Conservation (phyloP, 2,797 vertebrate species). For the Lepus townsendii region DNA sequence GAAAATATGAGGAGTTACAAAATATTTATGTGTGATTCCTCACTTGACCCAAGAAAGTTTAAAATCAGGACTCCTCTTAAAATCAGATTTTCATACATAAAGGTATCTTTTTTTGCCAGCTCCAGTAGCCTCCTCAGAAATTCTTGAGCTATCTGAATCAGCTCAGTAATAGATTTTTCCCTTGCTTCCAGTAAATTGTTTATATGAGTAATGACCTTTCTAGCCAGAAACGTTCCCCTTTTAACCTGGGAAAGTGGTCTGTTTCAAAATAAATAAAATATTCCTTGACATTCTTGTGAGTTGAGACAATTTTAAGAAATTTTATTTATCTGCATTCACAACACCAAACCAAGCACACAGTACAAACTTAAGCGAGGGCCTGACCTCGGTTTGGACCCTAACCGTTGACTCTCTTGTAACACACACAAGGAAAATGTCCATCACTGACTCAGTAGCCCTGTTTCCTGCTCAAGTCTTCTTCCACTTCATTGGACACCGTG, state of each 20-base stretch:
- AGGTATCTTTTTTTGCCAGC: not conserved
- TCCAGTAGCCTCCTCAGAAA: conserved; percentile 15
- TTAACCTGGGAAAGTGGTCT: not conserved
- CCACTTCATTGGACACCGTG: not conserved
- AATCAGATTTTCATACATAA: conserved; percentile 36
- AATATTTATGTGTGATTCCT: not conserved
- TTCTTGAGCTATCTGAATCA: not conserved
- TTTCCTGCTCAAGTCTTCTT: not conserved
- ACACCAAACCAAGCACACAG: not conserved
- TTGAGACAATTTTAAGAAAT: not conserved
- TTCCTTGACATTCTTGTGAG: not conserved
- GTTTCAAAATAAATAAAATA: not conserved
- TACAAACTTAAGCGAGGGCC: not conserved
- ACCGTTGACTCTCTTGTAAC: not conserved
- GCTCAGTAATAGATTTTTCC: not conserved
- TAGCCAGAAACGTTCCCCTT: not conserved
- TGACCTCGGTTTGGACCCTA: not conserved
- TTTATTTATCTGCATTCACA: conserved; percentile 10
- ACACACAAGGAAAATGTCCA: not conserved
- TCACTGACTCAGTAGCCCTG: not conserved
- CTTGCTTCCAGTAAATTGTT: not conserved
- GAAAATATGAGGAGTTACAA: conserved; percentile 11
- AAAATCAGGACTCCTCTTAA: conserved; percentile 21
- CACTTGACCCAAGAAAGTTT: not conserved
- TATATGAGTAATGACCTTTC: not conserved